These are phyloP conservation scores for Escarpia spicata DNA, from an alignment of 2,888 invertebrate species.

Conservation along the genomic window DNA sequence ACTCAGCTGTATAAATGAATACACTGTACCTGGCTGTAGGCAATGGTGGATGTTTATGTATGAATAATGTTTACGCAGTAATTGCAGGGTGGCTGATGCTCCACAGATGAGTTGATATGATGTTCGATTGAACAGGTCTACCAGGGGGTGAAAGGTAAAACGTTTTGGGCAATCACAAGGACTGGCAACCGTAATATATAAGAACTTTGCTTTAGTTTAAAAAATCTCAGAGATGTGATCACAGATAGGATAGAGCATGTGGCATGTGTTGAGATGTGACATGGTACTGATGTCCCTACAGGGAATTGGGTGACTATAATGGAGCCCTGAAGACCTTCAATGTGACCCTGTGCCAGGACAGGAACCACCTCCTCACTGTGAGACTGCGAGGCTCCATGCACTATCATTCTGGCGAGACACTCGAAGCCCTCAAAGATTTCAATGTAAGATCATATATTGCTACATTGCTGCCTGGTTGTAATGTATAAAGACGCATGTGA, in stretches of 20 bases:
- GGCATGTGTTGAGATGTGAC: neutral
- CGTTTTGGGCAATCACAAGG: too few relatives aligned
- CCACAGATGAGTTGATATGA: too few relatives aligned
- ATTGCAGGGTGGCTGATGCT: too few relatives aligned
- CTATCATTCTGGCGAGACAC: conserved; percentile 51
- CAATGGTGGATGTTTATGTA: too few relatives aligned
- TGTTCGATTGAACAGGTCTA: too few relatives aligned
- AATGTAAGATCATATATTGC: conserved; percentile 39
- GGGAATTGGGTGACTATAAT: conserved; percentile 53
- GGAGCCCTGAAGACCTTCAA: conserved; percentile 52
- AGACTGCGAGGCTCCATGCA: conserved; percentile 51
- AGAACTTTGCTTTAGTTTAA: too few relatives aligned
- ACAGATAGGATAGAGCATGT: neutral
- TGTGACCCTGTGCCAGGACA: conserved; percentile 48
- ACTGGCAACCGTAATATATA: too few relatives aligned
- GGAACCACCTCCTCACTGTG: conserved; percentile 47
- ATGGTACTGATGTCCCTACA: conserved; percentile 35
- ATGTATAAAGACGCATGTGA: neutral
- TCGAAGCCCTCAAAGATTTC: conserved; percentile 46
- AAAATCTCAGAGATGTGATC: too few relatives aligned
- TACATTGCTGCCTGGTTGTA: neutral
- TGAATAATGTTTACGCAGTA: too few relatives aligned
- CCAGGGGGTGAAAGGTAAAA: too few relatives aligned
- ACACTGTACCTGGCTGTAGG: too few relatives aligned
- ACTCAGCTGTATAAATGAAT: too few relatives aligned